Base-by-base conservation (phyloP, 2,797 vertebrate species). In the Fringilla coelebs region DNA sequence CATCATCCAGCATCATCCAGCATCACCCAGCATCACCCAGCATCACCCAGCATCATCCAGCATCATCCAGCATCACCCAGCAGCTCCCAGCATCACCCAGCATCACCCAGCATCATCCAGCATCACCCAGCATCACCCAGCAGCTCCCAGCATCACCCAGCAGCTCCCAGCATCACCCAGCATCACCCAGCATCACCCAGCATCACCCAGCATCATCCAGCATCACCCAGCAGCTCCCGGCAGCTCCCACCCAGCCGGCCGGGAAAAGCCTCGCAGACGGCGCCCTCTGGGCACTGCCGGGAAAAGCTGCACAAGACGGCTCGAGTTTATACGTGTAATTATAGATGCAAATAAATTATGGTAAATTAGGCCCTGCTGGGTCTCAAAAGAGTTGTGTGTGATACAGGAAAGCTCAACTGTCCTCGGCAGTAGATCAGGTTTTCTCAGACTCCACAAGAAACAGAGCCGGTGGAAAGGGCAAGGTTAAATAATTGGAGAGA, bases 161-260 rank as follows among this genome's bases (percentile, higher is more conserved):
- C 32, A 57, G 4, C 20, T 7, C 4, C 52, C 54, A 10, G 28
- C 29, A 36, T 7, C 4, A 8, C 11, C 51, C 29, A 52, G 6
- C n/a, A 48, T 9, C 48, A 10, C 26, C 46, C 48, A 11, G 29
- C 45, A n/a, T 3, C 17, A 19, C 31, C 54, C 52, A 40, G 6
- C 41, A 48, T 15, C 25, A 26, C 14, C 40, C 40, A 40, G 40
- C 40, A 13, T 40, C 40, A 16, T 7, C 40, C 14, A 2, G 29
- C 55, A 48, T 4, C 22, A 2, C 24, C 24, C 17, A 24, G 14
- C 48, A 49, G 17, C 28, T 51, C 49, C 49, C 28, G 8, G 6
- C 26, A 22, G 11, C 14, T 17, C 62, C n/a, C 22, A 10, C 1
- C 57, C 51, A 17, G 18, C 1, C 1, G 1, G 2, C 25, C 0